Base-by-base conservation (phyloP, 2,888 invertebrate species). In the Sesia bembeciformis region DNA sequence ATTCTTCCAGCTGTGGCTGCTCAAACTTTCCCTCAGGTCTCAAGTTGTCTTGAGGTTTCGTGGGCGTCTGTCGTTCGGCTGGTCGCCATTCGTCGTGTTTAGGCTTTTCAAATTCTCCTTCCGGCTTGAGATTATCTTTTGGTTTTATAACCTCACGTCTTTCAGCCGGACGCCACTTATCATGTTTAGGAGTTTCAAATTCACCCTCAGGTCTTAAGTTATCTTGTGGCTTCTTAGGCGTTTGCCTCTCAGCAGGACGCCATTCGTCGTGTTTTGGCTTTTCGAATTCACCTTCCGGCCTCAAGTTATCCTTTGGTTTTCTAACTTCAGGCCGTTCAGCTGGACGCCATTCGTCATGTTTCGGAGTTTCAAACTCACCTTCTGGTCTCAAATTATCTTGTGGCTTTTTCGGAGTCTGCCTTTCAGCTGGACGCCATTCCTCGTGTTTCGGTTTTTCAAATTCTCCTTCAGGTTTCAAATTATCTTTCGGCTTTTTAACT, bases 161-260 rank as follows among this genome's bases (percentile, higher is more conserved):
- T 64, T 92, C 92, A 54, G 86, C 91, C 39, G 89, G 91, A 39
- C 74, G 72, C 88, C 91, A 91, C 61, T 84, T 72, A 8, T 87
- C 81, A 23, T 76, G 74, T 51, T 71, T 62, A 0, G 76, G 79
- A 53, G 72, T 62, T 58, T 85, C 84, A 59, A 91, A 91, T 1
- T 91, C 89, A 2, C 92, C 91, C 70, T 92, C 92, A 0, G 91
- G 90, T 55, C 73, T 82, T 0, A 93, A 67, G 65, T 93, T 93
- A 58, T 91, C 91, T 56, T 85, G 72, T 5, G 93, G 94, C 61
- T 84, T 91, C 53, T 79, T 90, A 58, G 84, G 90, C 52, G 76
- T 78, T 3, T 90, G 91, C 59, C 90, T 73, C 57, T 90, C 90
- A 38, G 81, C 90, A 0, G 90, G 87, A 3, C 66, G 63, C 67